A percentile compares a stretch with the other conserved stretches of the same genome.
Evolutionary conservation across 1,140 invertebrate species (phyloP).

Genomic region (Pseudomyrmex gracilis): DNA sequence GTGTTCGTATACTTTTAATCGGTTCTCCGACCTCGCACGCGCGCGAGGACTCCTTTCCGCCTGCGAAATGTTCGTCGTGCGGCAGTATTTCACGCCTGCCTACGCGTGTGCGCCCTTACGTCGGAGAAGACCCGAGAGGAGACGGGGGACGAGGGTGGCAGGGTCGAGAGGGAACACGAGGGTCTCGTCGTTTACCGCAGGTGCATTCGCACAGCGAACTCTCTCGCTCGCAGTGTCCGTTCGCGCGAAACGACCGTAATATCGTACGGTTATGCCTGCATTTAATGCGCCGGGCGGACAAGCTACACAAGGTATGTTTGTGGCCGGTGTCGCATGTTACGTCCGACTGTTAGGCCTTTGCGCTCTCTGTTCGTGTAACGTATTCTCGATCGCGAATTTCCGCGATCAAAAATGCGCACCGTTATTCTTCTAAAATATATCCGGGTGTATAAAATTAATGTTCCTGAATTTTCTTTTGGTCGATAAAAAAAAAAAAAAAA

Average conservation of each 20-base stretch:
- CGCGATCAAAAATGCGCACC: background rate
- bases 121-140: slow-evolving; percentile 8
- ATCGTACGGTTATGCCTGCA: slow-evolving; percentile 78
- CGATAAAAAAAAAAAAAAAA: too few relatives aligned
- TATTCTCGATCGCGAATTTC: slow-evolving; percentile 17
- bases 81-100: slow-evolving; percentile 79
- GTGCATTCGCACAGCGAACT: slow-evolving; percentile 70
- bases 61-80: slow-evolving; percentile 73
- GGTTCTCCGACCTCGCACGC: slow-evolving; percentile 56
- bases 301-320: slow-evolving; percentile 75
- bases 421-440: background rate
- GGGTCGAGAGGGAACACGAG: slow-evolving; percentile 23
- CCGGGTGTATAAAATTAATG: too few relatives aligned
- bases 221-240: slow-evolving; percentile 50
- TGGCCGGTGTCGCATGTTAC: slow-evolving; percentile 77
- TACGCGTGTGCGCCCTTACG: slow-evolving; percentile 72
- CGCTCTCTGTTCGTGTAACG: slow-evolving; percentile 65
- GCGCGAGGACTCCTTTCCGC: slow-evolving; percentile 59
- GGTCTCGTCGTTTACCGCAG: slow-evolving; percentile 66
- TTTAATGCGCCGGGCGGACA: slow-evolving; percentile 75
- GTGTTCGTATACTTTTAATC: slow-evolving; percentile 74
- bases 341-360: slow-evolving; percentile 40
- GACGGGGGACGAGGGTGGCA: slow-evolving; percentile 2
- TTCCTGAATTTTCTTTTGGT: too few relatives aligned
- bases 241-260: slow-evolving; percentile 76